Percentiles rank a stretch among this genome's conserved stretches.
These are phyloP conservation scores for Epinephelus lanceolatus DNA, from an alignment of 2,113 vertebrate genomes.

Conservation along the genomic window DNA sequence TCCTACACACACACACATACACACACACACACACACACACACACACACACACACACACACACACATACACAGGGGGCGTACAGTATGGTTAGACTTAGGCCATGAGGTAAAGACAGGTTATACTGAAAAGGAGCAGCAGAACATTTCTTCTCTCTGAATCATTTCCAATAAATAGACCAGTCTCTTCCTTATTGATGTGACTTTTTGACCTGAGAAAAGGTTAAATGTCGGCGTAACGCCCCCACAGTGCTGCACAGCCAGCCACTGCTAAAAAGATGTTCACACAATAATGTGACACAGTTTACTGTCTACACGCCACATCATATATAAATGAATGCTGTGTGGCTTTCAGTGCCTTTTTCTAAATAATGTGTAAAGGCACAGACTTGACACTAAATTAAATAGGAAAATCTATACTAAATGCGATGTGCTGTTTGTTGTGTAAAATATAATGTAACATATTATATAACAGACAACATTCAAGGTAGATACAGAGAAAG, in stretches of 20 bases:
- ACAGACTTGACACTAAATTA: not conserved
- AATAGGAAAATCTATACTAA: not conserved
- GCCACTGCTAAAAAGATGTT: not conserved
- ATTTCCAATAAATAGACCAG: slow-evolving; percentile 1
- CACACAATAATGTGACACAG: not conserved
- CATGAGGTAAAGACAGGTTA: not conserved
- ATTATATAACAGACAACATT: not conserved
- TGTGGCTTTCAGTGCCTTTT: not conserved
- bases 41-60: slow-evolving; percentile 18
- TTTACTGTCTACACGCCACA: not conserved
- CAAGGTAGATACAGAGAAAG: not conserved
- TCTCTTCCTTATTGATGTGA: slow-evolving; percentile 1
- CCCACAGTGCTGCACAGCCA: not conserved
- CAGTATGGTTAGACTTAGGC: not conserved
- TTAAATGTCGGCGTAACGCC: not conserved
- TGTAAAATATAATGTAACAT: not conserved
- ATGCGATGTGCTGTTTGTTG: not conserved
- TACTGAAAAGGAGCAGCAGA: not conserved
- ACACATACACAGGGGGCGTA: not conserved
- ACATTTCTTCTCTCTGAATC: not conserved
- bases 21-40: slow-evolving; percentile 14
- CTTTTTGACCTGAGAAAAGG: not conserved
- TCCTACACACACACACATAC: slow-evolving; percentile 6
- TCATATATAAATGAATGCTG: not conserved
- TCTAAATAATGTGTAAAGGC: not conserved